These are phyloP conservation scores for Acanthis flammea DNA, from an alignment of 2,797 vertebrate species.

Conservation along the genomic window DNA sequence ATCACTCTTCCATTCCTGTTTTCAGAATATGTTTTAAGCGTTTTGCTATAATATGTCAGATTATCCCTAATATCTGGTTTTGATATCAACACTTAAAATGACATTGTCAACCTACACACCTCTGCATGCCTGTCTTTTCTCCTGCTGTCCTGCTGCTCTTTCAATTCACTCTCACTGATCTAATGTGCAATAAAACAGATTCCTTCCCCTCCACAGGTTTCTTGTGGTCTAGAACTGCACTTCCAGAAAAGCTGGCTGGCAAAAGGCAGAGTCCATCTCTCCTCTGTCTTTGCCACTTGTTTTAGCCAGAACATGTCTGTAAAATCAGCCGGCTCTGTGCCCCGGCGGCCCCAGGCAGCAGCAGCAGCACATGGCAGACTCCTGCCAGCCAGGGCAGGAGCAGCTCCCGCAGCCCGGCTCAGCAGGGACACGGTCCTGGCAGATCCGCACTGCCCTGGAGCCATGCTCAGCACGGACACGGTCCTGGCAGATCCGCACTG, in stretches of 20 bases:
- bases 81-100: background rate
- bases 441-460: too few species aligned
- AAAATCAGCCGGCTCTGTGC: background rate
- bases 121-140: background rate
- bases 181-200: background rate
- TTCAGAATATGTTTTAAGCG: background rate
- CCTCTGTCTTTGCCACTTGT: background rate
- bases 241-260: background rate
- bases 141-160: background rate
- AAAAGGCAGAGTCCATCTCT: background rate
- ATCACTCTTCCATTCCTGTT: background rate
- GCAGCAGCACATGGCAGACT: background rate
- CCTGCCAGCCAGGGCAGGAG: too few species aligned
- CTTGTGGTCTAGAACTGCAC: background rate
- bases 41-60: background rate
- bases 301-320: background rate
- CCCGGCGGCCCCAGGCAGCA: accelerated
- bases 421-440: too few species aligned
- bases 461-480: too few species aligned
- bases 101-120: background rate
- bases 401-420: too few species aligned
- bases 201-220: background rate
- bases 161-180: background rate
- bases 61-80: background rate
- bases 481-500: too few species aligned